These are phyloP conservation scores for Microtus agrestis DNA, from an alignment of 2,797 vertebrate genomes.

Conservation along the genomic window DNA sequence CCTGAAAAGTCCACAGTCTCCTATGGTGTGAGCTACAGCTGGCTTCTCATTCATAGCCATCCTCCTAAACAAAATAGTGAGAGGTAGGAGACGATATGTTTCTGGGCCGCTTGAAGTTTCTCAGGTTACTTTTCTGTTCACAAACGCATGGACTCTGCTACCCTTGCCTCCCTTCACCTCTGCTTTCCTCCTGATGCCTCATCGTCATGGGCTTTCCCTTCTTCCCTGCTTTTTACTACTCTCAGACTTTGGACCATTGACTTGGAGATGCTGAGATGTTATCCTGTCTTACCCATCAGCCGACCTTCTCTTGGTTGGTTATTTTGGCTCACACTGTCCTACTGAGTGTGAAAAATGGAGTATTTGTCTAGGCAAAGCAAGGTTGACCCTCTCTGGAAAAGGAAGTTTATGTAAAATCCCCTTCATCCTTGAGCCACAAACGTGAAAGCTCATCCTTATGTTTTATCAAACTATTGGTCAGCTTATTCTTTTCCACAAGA, in stretches of 20 bases:
- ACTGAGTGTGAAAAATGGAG: neutral
- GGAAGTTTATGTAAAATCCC: neutral
- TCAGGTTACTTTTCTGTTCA: neutral
- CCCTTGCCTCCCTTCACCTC: neutral
- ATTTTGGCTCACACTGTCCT: neutral
- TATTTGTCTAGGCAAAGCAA: slow-evolving; percentile 19
- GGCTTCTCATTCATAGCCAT: neutral
- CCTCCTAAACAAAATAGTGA: neutral
- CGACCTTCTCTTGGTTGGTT: neutral
- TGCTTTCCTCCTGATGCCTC: neutral
- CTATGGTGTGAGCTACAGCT: accelerated
- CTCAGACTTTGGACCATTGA: neutral
- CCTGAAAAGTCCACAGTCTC: neutral
- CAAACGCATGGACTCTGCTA: neutral
- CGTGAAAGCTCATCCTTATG: slow-evolving; percentile 23
- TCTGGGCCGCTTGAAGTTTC: neutral
- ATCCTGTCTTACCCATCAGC: slow-evolving; percentile 11
- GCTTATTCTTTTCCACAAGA: slow-evolving; percentile 6
- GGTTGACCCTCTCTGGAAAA: neutral
- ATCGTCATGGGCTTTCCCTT: neutral
- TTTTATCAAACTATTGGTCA: slow-evolving; percentile 20
- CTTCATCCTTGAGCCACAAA: neutral
- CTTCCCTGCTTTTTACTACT: neutral
- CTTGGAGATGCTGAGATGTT: neutral
- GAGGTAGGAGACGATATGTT: neutral